These are phyloP conservation scores for Sitodiplosis mosellana DNA, from an alignment of 1,140 invertebrate genomes.

Conservation along the genomic window DNA sequence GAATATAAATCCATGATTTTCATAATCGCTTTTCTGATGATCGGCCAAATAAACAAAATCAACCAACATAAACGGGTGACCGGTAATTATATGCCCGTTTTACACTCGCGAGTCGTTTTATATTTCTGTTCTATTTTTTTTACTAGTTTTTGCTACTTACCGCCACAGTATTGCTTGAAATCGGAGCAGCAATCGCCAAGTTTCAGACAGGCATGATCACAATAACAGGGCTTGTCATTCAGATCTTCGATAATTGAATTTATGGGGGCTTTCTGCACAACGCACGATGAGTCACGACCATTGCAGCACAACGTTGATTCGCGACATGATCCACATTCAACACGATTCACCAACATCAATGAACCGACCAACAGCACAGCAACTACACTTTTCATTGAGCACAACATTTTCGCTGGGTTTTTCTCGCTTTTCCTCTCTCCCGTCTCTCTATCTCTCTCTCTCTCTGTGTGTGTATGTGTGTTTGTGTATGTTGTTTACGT, in stretches of 20 bases:
- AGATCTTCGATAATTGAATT: slow-evolving; percentile 66
- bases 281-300: slow-evolving; percentile 68
- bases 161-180: slow-evolving; percentile 69
- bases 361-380: not conserved
- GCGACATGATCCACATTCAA: slow-evolving; percentile 40
- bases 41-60: too few species aligned
- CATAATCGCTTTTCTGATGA: too few species aligned
- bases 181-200: slow-evolving; percentile 70
- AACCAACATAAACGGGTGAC: too few species aligned
- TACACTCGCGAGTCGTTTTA: too few species aligned
- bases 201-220: slow-evolving; percentile 73
- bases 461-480: not conserved
- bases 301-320: slow-evolving; percentile 59
- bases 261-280: slow-evolving; percentile 62
- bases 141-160: slow-evolving; percentile 30
- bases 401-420: not conserved
- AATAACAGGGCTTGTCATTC: slow-evolving; percentile 70
- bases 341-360: not conserved
- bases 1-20: too few species aligned
- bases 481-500: not conserved
- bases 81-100: too few species aligned
- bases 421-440: not conserved
- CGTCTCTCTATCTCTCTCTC: not conserved
- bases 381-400: not conserved
- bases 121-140: too few species aligned